Base-by-base conservation (phyloP, 2,797 vertebrate genomes). In the Etheostoma nigrum region DNA sequence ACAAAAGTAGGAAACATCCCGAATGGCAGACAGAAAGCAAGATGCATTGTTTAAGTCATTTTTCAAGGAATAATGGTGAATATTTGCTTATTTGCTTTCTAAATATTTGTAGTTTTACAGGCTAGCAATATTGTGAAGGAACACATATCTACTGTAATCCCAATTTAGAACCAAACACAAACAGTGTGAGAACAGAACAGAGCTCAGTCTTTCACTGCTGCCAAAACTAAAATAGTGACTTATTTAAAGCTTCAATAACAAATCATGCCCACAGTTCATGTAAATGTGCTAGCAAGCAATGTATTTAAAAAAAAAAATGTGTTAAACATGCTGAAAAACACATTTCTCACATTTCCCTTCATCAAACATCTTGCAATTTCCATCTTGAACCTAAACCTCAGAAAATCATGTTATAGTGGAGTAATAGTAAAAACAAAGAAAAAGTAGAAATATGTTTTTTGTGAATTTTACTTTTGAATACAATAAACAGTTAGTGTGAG, bases 141-240 rank as follows among this genome's bases (percentile, higher is more conserved):
- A 57, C 13, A 65, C 10, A 55, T 78, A 69, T 55, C 12, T 3
- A 25, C n/a, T 61, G n/a, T 27, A 33, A 74, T 71, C 13, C 8
- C 5, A 49, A 74, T 69, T 65, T 55, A 48, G 30, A 40, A 54
- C 6, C 62, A 51, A 52, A 42, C 23, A 63, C 36, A 55, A n/a
- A 62, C 15, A 62, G 58, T 51, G 21, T 27, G 18, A 40, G 23
- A 45, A 11, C 25, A 47, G 9, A 7, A 23, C 36, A 40, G 36
- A 40, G 36, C 36, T 40, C 36, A n/a, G 36, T 49, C 66, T 72
- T 57, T 54, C 52, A 63, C 33, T 42, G 10, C 23, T 25, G 33
- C 57, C 4, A 19, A 70, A 78, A 58, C 72, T 70, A 70, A 68
- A 65, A 25, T 21, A 61, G 30, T 23, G 23, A 63, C 19, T 60